Evolutionary conservation across 2,888 invertebrate species (phyloP), one percentile per base, ranked within the genome.

Genomic region (Andrena hattorfiana): DNA sequence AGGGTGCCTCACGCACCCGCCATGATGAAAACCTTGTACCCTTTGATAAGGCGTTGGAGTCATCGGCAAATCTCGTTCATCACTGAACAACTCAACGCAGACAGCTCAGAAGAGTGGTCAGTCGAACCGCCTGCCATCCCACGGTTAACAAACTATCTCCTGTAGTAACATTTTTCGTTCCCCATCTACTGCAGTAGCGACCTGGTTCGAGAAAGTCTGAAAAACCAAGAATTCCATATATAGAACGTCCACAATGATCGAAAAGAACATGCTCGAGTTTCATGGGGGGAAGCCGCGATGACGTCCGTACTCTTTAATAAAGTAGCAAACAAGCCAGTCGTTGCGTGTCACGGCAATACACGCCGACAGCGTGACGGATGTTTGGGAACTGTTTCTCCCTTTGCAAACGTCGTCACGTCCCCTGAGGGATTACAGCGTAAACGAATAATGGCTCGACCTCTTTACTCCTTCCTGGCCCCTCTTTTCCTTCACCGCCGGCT

Each of bases 361-460:
- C 72, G 75, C 62, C 70, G 88, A 87, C 88, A 86, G 67, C 13
- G 76, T 87, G 88, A 87, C 85, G 86, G 85, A 87, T 87, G 86
- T 78, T 71, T 60, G 76, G 83, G 59, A 64, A 66, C 68, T 59
- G 72, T 81, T 83, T 77, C 77, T 64, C 74, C 84, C 69, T 68
- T 69, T 59, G 67, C 74, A 59, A 79, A 63, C 74, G 78, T 85
- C 75, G 76, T 68, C 84, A 75, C 78, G 81, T 81, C 60, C 56
- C 77, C 60, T 60, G 68, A 30, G 83, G 81, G 77, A 84, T 88
- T 83, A 82, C 85, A 28, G 54, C 63, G 30, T 74, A 81, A 86
- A 84, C 84, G 86, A 85, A 81, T 87, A 86, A 81, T 77, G 75
- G 73, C 56, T 54, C 28, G 54, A 35, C 51, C 63, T 70, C 78